Evolutionary conservation across 2,888 invertebrate species (phyloP).

Genomic region (Chalcosyrphus nemorum): DNA sequence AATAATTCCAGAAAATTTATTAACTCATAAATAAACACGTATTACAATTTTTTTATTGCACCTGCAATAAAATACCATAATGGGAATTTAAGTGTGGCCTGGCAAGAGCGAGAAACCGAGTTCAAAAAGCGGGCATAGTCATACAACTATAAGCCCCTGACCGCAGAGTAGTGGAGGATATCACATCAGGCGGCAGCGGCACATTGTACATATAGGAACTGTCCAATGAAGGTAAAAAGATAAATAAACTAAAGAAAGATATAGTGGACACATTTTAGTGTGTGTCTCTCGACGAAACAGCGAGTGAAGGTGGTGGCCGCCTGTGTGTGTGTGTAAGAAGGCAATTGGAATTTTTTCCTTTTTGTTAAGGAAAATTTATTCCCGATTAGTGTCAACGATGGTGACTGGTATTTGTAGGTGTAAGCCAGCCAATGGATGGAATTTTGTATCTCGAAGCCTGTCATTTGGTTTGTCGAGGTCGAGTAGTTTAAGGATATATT

Average conservation of each 20-base stretch:
- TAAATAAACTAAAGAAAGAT: conserved; percentile 58
- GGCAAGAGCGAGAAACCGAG: conserved; percentile 42
- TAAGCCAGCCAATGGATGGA: not conserved
- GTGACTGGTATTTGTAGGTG: not conserved
- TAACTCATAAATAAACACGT: conserved; percentile 69
- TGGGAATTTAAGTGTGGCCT: conserved; percentile 51
- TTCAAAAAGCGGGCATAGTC: conserved; percentile 25
- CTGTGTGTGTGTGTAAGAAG: no score
- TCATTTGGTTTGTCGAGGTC: not conserved
- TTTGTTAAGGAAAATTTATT: conserved; percentile 32
- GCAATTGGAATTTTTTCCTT: not conserved
- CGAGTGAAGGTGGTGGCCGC: no score
- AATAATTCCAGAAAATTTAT: conserved; percentile 73
- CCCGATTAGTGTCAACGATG: conserved; percentile 46
- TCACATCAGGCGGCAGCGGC: conserved; percentile 4
- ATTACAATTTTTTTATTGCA: conserved; percentile 67
- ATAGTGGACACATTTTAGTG: conserved; percentile 53
- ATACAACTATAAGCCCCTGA: conserved; percentile 1
- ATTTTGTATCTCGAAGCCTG: not conserved
- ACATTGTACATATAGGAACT: conserved; percentile 30
- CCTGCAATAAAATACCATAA: conserved; percentile 65
- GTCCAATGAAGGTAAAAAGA: conserved; percentile 24
- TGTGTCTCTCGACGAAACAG: conserved; percentile 20
- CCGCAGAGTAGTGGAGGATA: conserved; percentile 37
- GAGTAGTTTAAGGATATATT: not conserved